Evolutionary conservation across 2,888 invertebrate genomes (phyloP).

Genomic region (Machimus atricapillus): DNA sequence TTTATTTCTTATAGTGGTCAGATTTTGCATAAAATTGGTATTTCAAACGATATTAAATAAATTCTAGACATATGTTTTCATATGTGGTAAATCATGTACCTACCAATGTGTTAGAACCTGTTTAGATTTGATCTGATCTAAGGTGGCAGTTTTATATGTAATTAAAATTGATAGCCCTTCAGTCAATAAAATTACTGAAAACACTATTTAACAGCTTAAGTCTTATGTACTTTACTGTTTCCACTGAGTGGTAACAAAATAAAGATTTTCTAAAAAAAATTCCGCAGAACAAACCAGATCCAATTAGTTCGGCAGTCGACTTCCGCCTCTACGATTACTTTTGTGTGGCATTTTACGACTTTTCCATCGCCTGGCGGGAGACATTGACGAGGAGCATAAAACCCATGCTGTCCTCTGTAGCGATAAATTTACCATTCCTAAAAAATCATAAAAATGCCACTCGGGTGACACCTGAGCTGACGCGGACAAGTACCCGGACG

Average conservation of each 20-base stretch:
- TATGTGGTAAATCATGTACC: too few relatives aligned
- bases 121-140: neutral
- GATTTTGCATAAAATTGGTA: neutral
- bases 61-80: too few relatives aligned
- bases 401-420: neutral
- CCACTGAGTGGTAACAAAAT: neutral
- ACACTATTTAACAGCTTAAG: neutral
- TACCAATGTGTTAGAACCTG: too few relatives aligned
- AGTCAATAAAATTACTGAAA: neutral
- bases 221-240: neutral
- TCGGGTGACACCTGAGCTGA: neutral
- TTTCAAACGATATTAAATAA: too few relatives aligned
- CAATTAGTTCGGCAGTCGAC: neutral
- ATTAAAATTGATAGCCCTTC: neutral
- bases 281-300: neutral
- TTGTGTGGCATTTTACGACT: neutral
- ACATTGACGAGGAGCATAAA: constrained; percentile 4
- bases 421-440: neutral
- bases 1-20: neutral
- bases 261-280: neutral
- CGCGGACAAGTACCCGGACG: neutral
- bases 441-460: constrained; percentile 10
- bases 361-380: neutral
- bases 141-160: neutral
- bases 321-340: neutral